A percentile compares a stretch with the other conserved stretches of the same genome.
These are phyloP conservation scores for Heliconius cydno DNA, from an alignment of 2,888 invertebrate species.

Conservation along the genomic window DNA sequence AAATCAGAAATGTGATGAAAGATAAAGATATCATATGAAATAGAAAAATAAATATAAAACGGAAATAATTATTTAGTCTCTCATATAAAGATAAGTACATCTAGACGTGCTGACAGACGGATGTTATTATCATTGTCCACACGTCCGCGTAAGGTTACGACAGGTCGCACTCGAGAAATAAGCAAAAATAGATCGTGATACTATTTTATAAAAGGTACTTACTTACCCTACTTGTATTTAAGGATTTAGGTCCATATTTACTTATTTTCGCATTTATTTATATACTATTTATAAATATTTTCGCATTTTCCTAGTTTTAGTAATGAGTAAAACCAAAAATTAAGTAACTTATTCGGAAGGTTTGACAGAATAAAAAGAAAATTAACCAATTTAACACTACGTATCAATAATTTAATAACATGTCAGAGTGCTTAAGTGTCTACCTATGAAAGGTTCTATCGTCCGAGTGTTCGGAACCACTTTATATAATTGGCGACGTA, in stretches of 20 bases:
- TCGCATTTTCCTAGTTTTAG: neutral
- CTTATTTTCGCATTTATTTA: neutral
- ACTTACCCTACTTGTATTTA: neutral
- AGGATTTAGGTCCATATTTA: no score
- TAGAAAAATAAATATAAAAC: conserved; percentile 6
- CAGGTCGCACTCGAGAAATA: conserved; percentile 27
- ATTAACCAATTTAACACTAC: neutral
- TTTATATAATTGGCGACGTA: neutral
- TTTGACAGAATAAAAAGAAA: neutral
- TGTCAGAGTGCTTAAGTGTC: neutral
- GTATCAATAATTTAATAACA: neutral
- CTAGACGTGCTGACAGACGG: conserved; percentile 30
- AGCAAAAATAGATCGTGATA: conserved; percentile 16
- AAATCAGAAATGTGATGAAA: neutral
- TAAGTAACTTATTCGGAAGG: no score
- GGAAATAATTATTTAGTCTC: conserved; percentile 16
- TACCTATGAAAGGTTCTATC: neutral
- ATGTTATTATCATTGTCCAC: conserved; percentile 34
- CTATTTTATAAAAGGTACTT: neutral
- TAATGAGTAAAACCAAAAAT: neutral
- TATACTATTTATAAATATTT: no score
- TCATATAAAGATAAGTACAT: conserved; percentile 19
- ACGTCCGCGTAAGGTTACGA: conserved; percentile 30
- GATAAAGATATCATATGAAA: neutral
- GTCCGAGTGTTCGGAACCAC: conserved; percentile 5